Conservation (phyloP, 1,140 invertebrate genomes). For the Conopomorpha cramerella region DNA sequence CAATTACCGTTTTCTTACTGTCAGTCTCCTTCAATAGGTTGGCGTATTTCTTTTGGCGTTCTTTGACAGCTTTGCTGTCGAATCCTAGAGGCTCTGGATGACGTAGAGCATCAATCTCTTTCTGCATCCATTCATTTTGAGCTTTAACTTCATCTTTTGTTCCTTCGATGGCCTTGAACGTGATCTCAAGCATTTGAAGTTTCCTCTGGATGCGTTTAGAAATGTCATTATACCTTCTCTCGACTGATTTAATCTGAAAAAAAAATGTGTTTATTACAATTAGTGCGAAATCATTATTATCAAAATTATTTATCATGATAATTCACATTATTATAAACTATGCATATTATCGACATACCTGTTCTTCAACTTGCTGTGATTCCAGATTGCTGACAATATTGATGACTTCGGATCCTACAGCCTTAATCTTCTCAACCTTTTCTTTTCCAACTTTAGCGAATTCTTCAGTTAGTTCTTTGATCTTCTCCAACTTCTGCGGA, state of each 20-base stretch:
- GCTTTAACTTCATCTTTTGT: constrained; percentile 75
- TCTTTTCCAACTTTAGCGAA: constrained; percentile 72
- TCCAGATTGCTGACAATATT: constrained; percentile 84
- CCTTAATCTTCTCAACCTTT: constrained; percentile 69
- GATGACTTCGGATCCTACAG: constrained; percentile 71
- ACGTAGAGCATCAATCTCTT: constrained; percentile 71
- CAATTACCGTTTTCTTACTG: constrained; percentile 79
- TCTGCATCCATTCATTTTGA: constrained; percentile 79
- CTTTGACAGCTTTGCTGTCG: constrained; percentile 75
- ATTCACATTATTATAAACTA: too few species aligned
- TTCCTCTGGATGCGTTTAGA: constrained; percentile 83
- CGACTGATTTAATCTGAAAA: constrained; percentile 75
- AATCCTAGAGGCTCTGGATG: constrained; percentile 72
- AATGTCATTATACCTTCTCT: constrained; percentile 81
- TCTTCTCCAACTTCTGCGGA: constrained; percentile 65
- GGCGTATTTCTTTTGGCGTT: constrained; percentile 71
- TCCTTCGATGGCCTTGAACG: constrained; percentile 78
- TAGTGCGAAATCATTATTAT: too few species aligned
- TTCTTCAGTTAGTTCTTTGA: constrained; percentile 60
- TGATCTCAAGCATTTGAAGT: constrained; percentile 77
- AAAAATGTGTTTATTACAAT: too few species aligned
- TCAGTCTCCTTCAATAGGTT: constrained; percentile 82
- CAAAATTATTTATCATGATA: too few species aligned
- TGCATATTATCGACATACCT: constrained; percentile 52
- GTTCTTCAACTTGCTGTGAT: constrained; percentile 88